Base-by-base conservation (phyloP, 2,888 invertebrate genomes). In the Meteorus cinctellus region DNA sequence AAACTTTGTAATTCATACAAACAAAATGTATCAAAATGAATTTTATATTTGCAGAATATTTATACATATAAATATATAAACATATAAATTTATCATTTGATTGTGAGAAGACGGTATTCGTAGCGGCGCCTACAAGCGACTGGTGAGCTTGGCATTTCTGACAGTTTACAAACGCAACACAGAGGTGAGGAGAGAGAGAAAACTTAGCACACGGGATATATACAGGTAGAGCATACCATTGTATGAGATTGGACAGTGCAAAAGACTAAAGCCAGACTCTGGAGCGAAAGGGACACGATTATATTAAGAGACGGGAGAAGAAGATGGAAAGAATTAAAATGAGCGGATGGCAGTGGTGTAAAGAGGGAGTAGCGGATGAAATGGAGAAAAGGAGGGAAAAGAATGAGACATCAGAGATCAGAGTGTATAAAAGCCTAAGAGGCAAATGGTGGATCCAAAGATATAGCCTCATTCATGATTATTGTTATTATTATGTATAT, bases 111-210 rank as follows among this genome's bases (percentile, higher is more conserved):
- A 65, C 19, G 8, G 31, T 65, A 79, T 76, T 72, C 79, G 79
- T 45, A 75, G 80, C 79, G 79, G 80, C 82, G 81, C 80, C 77
- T 80, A 75, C 83, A 63, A 59, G 73, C 65, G 66, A 72, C 76
- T 76, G 68, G 59, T 67, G 78, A 80, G 81, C 78, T 76, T 78
- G 78, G 69, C 74, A 72, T 73, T 80, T 83, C 83, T 82, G 83
- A 81, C 79, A 80, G 81, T 65, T 65, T 65, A 31, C 65, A 34
- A 65, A 65, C 34, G 65, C 62, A 55, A 55, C 19, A 48, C 4
- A n/a, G n/a, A 48, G n/a, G n/a, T 16, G 55, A 19, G 29, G 16
- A 41, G 65, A 34, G 65, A 36, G 19, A 31, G 65, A 65, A 12
- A 24, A 19, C 65, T 41, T 34, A 41, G 19, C 65, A 41, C 65